phyloP scores from a whole-genome alignment of 2,113 vertebrate species.

The Fregetta grallaria region DNA sequence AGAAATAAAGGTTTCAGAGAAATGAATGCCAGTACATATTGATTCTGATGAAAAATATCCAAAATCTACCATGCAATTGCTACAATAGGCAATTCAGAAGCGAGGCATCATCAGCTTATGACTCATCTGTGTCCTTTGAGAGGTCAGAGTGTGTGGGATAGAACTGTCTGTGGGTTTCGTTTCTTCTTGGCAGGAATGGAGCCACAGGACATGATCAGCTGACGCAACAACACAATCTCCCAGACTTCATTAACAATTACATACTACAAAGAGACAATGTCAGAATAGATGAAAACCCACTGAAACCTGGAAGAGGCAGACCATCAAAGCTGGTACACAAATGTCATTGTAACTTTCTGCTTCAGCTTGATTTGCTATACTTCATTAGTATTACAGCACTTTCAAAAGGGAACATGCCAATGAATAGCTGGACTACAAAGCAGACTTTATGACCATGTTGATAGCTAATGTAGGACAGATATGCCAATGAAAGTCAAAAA shows the following conservation, averaged over 20 bases:
- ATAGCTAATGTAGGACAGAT: not conserved
- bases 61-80: not conserved
- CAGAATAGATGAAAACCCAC: constrained; percentile 6
- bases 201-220: constrained; percentile 36
- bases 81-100: not conserved
- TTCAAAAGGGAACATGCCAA: not conserved
- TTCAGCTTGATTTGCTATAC: not conserved
- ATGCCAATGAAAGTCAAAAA: not conserved
- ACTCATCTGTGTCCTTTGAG: constrained; percentile 52
- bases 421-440: not conserved
- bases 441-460: not conserved
- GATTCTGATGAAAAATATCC: constrained; percentile 23
- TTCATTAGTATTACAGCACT: not conserved
- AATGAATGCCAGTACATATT: not conserved
- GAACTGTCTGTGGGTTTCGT: constrained; percentile 22
- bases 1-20: constrained; percentile 16
- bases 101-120: not conserved
- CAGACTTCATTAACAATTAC: constrained; percentile 18
- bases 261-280: constrained; percentile 15
- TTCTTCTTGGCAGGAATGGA: constrained; percentile 1
- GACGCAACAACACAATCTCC: not conserved
- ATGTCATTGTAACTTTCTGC: not conserved
- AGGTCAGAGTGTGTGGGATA: constrained; percentile 50
- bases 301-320: not conserved
- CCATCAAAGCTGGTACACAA: not conserved